A percentile compares a stretch with the other conserved stretches of the same genome.
Conservation (phyloP, 1,140 invertebrate genomes). For the Lasaia peninsularis region DNA sequence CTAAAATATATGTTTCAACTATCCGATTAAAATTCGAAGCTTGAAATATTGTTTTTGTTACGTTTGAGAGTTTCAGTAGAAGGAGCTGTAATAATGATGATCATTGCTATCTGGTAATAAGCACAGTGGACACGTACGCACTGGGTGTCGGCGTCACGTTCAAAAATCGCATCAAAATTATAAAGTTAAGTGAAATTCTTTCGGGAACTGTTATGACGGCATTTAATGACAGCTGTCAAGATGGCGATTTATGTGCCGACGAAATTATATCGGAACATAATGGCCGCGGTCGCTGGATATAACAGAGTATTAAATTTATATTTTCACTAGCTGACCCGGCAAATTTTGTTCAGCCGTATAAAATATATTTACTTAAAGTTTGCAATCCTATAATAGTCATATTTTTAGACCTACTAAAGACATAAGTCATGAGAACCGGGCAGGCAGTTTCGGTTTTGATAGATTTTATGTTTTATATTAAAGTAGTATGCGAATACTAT, state of each 20-base stretch:
- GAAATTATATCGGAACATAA: slow-evolving; percentile 45
- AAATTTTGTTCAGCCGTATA: background rate
- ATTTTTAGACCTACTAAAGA: too few species aligned
- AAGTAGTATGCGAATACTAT: too few species aligned
- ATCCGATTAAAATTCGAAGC: too few species aligned
- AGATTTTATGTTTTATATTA: too few species aligned
- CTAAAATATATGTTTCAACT: too few species aligned
- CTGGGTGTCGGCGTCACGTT: slow-evolving; percentile 62
- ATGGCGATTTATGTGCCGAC: slow-evolving; percentile 47
- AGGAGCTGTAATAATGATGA: too few species aligned
- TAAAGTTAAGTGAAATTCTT: slow-evolving; percentile 70
- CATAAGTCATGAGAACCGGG: too few species aligned
- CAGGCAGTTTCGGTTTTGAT: too few species aligned
- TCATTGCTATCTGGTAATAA: background rate
- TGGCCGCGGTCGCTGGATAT: slow-evolving; percentile 21
- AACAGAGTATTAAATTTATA: slow-evolving; percentile 1
- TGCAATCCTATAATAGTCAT: too few species aligned
- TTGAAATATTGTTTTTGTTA: background rate
- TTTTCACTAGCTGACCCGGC: background rate
- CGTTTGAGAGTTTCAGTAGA: too few species aligned
- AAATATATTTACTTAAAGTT: background rate
- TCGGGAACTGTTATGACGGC: slow-evolving; percentile 42
- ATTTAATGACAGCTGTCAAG: slow-evolving; percentile 67
- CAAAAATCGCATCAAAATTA: slow-evolving; percentile 66
- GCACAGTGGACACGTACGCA: slow-evolving; percentile 31